Base-by-base conservation (phyloP, 1,140 invertebrate species). In the Bombus fervidus region DNA sequence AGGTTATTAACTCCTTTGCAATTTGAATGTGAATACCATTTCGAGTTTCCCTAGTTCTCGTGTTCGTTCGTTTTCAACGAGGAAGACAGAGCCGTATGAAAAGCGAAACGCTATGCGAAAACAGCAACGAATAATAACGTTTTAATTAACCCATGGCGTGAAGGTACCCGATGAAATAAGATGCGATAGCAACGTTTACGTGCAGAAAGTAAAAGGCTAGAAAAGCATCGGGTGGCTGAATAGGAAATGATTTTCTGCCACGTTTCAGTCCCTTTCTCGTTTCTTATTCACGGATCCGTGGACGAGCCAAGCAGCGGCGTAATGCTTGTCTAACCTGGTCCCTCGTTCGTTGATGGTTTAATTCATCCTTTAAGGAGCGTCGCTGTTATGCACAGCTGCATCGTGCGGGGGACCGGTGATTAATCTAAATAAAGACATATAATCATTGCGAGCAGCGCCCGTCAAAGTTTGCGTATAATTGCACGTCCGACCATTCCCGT, bases 181-280 rank as follows among this genome's bases (percentile, higher is more conserved):
- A 74, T 57, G 47, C 72, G 57, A 69, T 28, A 28, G 43, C 13
- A 28, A n/a, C 68, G 41, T 66, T 81, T 68, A 68, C 25, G 43
- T 47, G 22, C 34, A 28, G 77, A 79, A 79, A 66, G 74, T 53
- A 76, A 76, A 25, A 57, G 53, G 34, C 53, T 37, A 76, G 74
- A n/a, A 76, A 76, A 47, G 73, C 69, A 25, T 18, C 28, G 39
- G 41, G 13, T 10, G 8, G 25, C 3, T 76, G 73, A 83, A 77
- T 83, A 76, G 72, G 81, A 83, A 86, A 86, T 86, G 85, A 86
- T 86, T 86, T 86, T 83, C 85, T 86, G 81, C 85, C 73, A 77
- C 31, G 81, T 86, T 71, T 74, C 43, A 83, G 72, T 71, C 81
- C 81, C 53, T 53, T 69, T 82, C 57, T 37, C 53, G 47, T 62